Evolutionary conservation across 2,113 vertebrate species (phyloP).

Genomic region (Cairina moschata): DNA sequence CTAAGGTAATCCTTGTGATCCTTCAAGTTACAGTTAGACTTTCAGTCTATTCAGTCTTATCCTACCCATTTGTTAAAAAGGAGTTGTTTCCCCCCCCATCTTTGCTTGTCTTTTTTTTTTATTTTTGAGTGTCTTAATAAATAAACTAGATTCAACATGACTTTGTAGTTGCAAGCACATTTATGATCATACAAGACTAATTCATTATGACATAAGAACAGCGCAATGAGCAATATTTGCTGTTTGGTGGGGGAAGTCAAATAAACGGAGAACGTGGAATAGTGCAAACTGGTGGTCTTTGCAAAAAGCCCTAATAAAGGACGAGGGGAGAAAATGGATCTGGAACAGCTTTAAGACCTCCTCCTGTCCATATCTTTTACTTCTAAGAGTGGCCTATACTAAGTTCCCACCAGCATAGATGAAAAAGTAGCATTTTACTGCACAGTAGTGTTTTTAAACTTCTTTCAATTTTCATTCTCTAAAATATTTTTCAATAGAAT

Average conservation of each 20-base stretch:
- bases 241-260: neutral
- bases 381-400: rapidly evolving
- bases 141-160: neutral
- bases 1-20: neutral
- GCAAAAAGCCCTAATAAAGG: neutral
- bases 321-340: neutral
- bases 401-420: neutral
- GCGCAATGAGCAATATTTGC: neutral
- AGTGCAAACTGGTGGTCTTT: neutral
- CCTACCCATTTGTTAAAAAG: neutral
- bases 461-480: neutral
- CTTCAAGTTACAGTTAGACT: neutral
- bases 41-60: neutral
- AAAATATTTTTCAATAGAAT: neutral
- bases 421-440: neutral
- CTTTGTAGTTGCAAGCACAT: neutral
- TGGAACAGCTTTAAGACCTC: neutral
- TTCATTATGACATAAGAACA: neutral
- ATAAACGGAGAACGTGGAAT: neutral
- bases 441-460: neutral
- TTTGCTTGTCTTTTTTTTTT: neutral
- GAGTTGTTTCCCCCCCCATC: neutral
- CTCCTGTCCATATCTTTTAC: neutral
- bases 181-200: neutral
- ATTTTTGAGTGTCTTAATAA: neutral